These are phyloP conservation scores for Zaprionus bogoriensis DNA, from an alignment of 2,888 invertebrate species.

Conservation along the genomic window DNA sequence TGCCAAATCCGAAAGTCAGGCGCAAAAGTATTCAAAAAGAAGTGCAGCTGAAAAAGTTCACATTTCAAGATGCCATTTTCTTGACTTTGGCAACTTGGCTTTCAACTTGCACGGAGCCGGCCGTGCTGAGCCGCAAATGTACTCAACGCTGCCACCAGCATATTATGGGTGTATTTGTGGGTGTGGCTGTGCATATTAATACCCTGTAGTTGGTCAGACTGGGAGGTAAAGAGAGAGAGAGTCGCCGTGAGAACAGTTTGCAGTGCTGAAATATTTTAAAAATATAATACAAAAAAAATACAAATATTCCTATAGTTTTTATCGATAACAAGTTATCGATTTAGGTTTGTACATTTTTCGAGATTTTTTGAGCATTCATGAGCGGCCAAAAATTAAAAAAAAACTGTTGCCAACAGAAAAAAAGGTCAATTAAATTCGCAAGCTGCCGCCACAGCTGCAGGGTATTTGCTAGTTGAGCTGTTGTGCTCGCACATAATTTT, in stretches of 20 bases:
- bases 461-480: constrained; percentile 10
- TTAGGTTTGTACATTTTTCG: neutral
- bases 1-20: constrained; percentile 63
- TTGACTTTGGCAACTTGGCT: constrained; percentile 59
- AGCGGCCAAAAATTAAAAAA: neutral
- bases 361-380: neutral
- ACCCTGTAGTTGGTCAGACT: constrained; percentile 25
- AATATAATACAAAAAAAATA: neutral
- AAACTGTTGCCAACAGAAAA: neutral
- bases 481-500: constrained; percentile 29
- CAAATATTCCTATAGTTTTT: too few relatives aligned
- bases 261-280: too few relatives aligned
- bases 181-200: constrained; percentile 32
- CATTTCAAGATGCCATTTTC: constrained; percentile 77
- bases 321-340: neutral
- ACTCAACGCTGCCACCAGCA: constrained; percentile 35
- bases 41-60: constrained; percentile 76
- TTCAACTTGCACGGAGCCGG: constrained; percentile 45
- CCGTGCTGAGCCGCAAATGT: constrained; percentile 50
- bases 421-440: neutral
- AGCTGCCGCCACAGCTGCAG: neutral
- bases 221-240: neutral
- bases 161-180: constrained; percentile 23
- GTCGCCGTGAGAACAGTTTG: neutral
- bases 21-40: constrained; percentile 75